Percentiles rank a stretch among this genome's conserved stretches.
Evolutionary conservation across 2,888 invertebrate species (phyloP).

Genomic region (Corythucha ciliata): DNA sequence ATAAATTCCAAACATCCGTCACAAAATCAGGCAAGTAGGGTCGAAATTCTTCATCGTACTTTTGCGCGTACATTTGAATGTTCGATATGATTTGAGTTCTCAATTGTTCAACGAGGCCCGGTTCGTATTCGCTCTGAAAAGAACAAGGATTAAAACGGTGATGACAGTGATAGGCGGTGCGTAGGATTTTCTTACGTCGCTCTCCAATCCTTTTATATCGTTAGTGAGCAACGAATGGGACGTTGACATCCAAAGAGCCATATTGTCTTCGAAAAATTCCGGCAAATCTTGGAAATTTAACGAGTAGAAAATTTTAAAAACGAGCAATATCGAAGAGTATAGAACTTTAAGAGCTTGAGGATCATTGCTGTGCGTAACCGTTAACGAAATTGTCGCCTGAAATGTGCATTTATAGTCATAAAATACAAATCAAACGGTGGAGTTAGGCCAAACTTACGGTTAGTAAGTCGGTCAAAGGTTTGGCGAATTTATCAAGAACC

Average conservation of each 20-base stretch:
- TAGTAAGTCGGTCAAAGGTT: conserved; percentile 86
- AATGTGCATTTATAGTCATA: conserved; percentile 34
- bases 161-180: neutral
- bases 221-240: conserved; percentile 70
- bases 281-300: conserved; percentile 96
- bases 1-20: conserved; percentile 84
- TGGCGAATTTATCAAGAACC: conserved; percentile 86
- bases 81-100: conserved; percentile 96
- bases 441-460: conserved; percentile 32
- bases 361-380: conserved; percentile 67
- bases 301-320: conserved; percentile 93
- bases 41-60: conserved; percentile 95
- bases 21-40: conserved; percentile 85
- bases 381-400: conserved; percentile 75
- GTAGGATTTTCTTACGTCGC: conserved; percentile 45
- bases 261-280: conserved; percentile 98
- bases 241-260: conserved; percentile 88
- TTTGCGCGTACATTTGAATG: conserved; percentile 86
- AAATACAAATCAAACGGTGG: neutral
- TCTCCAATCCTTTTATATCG: conserved; percentile 66
- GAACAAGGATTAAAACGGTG: neutral
- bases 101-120: conserved; percentile 80
- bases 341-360: conserved; percentile 73
- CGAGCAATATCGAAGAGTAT: conserved; percentile 76
- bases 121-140: conserved; percentile 66